These are phyloP conservation scores for Thysanoteuthis rhombus DNA, from an alignment of 2,888 invertebrate species.

Conservation along the genomic window DNA sequence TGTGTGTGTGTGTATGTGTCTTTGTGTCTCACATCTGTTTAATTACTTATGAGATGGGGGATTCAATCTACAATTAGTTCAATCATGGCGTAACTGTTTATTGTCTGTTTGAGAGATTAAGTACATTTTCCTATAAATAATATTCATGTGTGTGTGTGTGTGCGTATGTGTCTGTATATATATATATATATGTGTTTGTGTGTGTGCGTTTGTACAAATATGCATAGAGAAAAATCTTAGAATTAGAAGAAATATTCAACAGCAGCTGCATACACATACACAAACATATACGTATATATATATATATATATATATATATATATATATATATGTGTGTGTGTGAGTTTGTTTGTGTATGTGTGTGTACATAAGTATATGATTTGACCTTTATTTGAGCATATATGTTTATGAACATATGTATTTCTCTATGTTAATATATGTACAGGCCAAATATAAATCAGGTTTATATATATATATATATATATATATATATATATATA, in stretches of 20 bases:
- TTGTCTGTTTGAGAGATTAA: neutral
- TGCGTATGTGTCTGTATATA: neutral
- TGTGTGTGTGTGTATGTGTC: neutral
- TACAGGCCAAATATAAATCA: no score
- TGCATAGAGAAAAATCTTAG: no score
- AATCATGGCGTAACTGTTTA: neutral
- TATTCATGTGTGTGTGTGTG: neutral
- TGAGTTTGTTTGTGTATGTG: neutral
- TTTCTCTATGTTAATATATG: no score
- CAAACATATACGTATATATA: neutral
- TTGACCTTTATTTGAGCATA: no score
- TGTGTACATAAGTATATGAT: neutral
- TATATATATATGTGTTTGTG: neutral
- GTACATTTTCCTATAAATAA: no score
- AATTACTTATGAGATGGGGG: neutral
- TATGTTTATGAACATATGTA: no score
- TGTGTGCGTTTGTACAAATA: neutral
- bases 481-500: no score
- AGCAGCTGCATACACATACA: neutral
- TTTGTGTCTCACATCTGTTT: no score
- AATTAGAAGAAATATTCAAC: no score
- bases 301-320: neutral
- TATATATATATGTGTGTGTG: neutral
- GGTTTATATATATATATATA: no score
- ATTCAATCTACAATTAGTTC: no score